These are phyloP conservation scores for Drosophila ficusphila DNA, from an alignment of 1,140 invertebrate species.

Conservation along the genomic window DNA sequence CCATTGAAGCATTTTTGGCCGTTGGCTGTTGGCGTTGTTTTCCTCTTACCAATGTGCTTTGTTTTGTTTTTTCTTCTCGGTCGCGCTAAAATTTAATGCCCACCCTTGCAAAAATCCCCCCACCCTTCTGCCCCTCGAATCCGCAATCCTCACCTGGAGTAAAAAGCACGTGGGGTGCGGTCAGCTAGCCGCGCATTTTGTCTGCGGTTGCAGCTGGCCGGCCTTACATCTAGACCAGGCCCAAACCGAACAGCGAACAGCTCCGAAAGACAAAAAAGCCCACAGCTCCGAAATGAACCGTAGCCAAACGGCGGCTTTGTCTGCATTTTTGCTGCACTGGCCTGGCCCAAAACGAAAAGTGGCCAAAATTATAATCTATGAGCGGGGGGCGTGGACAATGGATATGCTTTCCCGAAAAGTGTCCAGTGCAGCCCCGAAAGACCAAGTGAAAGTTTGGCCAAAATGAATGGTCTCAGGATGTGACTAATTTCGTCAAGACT, in stretches of 20 bases:
- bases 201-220: slow-evolving; percentile 59
- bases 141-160: slow-evolving; percentile 17
- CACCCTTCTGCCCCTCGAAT: neutral
- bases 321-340: slow-evolving; percentile 62
- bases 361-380: slow-evolving; percentile 57
- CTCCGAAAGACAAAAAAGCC: neutral
- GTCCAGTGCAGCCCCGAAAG: slow-evolving; percentile 3
- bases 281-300: neutral
- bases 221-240: slow-evolving; percentile 60
- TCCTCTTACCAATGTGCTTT: slow-evolving; percentile 24
- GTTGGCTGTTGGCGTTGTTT: slow-evolving; percentile 39
- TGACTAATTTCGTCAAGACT: slow-evolving; percentile 50
- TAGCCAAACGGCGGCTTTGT: slow-evolving; percentile 4
- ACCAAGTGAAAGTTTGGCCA: slow-evolving; percentile 33
- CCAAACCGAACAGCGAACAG: neutral
- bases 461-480: slow-evolving; percentile 25
- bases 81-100: slow-evolving; percentile 64
- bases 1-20: slow-evolving; percentile 59
- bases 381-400: slow-evolving; percentile 51
- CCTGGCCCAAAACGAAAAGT: slow-evolving; percentile 37
- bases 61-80: slow-evolving; percentile 23
- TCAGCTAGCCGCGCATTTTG: slow-evolving; percentile 46
- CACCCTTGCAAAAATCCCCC: slow-evolving; percentile 28
- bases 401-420: slow-evolving; percentile 66
- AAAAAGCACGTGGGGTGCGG: slow-evolving; percentile 74